These are phyloP conservation scores for Orchestes rusci DNA, from an alignment of 2,888 invertebrate genomes.

Conservation along the genomic window DNA sequence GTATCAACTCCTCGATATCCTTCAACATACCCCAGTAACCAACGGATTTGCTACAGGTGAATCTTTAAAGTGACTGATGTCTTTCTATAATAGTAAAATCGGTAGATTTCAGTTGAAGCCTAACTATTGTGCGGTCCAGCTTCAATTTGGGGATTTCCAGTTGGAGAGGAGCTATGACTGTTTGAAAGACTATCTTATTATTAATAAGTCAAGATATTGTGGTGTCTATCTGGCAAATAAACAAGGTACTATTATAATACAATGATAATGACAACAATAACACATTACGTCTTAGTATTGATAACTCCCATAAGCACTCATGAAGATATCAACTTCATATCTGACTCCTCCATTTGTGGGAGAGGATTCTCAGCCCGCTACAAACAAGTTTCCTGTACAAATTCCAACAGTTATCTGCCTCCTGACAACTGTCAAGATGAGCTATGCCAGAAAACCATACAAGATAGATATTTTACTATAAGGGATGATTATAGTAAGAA, in stretches of 20 bases:
- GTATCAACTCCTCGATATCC: slow-evolving; percentile 46
- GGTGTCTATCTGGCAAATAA: slow-evolving; percentile 40
- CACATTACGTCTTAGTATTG: background rate
- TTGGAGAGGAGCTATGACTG: slow-evolving; percentile 43
- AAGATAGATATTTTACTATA: slow-evolving; percentile 33
- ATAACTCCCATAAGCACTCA: background rate
- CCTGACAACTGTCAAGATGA: slow-evolving; percentile 18
- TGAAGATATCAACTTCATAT: slow-evolving; percentile 40
- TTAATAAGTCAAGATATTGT: slow-evolving; percentile 42
- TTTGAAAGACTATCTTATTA: slow-evolving; percentile 42
- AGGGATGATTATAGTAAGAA: slow-evolving; percentile 25
- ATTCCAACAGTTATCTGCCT: too few relatives aligned
- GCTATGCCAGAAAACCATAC: slow-evolving; percentile 31
- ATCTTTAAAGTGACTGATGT: slow-evolving; percentile 9
- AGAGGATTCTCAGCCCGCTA: slow-evolving; percentile 44
- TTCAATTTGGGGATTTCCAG: slow-evolving; percentile 44
- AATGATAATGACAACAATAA: background rate
- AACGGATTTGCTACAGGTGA: slow-evolving; percentile 46
- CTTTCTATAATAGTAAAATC: too few relatives aligned
- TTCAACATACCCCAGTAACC: slow-evolving; percentile 41
- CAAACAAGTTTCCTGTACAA: slow-evolving; percentile 42
- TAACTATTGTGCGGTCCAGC: slow-evolving; percentile 41
- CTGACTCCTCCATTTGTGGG: slow-evolving; percentile 39
- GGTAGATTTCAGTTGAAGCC: slow-evolving; percentile 40
- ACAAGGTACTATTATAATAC: slow-evolving; percentile 34